Evolutionary conservation across 2,888 invertebrate species (phyloP).

Genomic region (Cyrtodaria siliqua): DNA sequence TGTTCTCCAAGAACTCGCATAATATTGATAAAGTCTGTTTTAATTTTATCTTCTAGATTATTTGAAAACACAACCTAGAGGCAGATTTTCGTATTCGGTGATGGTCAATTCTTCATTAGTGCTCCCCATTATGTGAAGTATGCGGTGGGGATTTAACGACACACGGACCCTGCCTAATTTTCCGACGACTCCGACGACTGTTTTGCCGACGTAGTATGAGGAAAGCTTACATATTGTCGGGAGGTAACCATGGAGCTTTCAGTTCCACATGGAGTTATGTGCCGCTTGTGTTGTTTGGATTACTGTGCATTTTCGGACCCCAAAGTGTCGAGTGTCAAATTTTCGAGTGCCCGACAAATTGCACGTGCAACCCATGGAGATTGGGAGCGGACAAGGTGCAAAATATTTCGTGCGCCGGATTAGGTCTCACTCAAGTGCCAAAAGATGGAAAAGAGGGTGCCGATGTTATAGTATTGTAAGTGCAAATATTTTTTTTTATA

Average conservation of each 20-base stretch:
- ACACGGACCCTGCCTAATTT: slow-evolving; percentile 17
- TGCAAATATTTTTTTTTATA: too few species aligned
- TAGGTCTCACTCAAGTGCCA: slow-evolving; percentile 38
- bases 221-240: slow-evolving; percentile 1
- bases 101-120: background rate
- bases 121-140: slow-evolving; percentile 43
- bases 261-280: slow-evolving; percentile 14
- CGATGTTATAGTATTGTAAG: slow-evolving; percentile 49
- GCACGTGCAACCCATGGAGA: slow-evolving; percentile 24
- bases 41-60: too few species aligned
- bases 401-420: slow-evolving; percentile 40
- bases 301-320: slow-evolving; percentile 35
- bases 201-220: slow-evolving; percentile 11
- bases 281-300: slow-evolving; percentile 12
- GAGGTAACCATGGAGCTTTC: slow-evolving; percentile 15
- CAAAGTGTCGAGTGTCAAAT: slow-evolving; percentile 20
- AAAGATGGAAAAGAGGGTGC: slow-evolving; percentile 42
- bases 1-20: too few species aligned
- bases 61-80: too few species aligned
- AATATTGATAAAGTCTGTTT: too few species aligned
- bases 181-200: slow-evolving; percentile 3
- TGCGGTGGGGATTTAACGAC: slow-evolving; percentile 30
- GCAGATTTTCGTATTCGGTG: too few species aligned
- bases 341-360: slow-evolving; percentile 19
- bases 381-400: slow-evolving; percentile 23